Evolutionary conservation across 2,797 vertebrate species (phyloP).

Genomic region (Anabas testudineus): DNA sequence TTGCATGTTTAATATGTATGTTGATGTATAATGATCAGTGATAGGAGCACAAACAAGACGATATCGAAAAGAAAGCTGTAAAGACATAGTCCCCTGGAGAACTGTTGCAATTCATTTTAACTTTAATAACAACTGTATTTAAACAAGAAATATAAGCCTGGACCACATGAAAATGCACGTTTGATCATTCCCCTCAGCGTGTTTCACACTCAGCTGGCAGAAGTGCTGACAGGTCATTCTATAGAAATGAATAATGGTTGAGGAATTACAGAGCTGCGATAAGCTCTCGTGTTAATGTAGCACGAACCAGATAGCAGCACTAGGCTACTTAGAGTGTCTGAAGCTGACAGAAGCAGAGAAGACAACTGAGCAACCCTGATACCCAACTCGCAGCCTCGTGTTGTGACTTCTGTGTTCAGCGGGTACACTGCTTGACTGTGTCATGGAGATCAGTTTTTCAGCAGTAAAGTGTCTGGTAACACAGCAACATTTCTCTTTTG

Average conservation of each 20-base stretch:
- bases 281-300: constrained; percentile 64
- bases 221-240: constrained; percentile 63
- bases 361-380: constrained; percentile 20
- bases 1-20: too few species aligned
- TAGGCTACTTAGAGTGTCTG: constrained; percentile 50
- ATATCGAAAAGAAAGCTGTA: too few species aligned
- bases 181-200: constrained; percentile 28
- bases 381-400: constrained; percentile 16
- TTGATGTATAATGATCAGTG: too few species aligned
- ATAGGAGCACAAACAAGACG: too few species aligned
- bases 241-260: constrained; percentile 62
- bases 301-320: constrained; percentile 58
- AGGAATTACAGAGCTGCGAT: constrained; percentile 60
- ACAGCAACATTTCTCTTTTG: too few species aligned
- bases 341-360: constrained; percentile 41
- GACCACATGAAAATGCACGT: constrained; percentile 26
- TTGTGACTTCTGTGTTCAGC: constrained; percentile 34
- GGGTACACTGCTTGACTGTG: constrained; percentile 5
- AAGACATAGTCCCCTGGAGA: background rate
- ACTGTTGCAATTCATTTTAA: background rate
- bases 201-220: constrained; percentile 38
- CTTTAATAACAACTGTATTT: background rate
- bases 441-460: background rate
- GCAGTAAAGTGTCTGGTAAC: constrained; percentile 10
- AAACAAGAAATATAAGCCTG: background rate